A percentile compares a stretch with the other conserved stretches of the same genome.
Evolutionary conservation across 2,113 vertebrate genomes (phyloP).

Genomic region (Nematolebias whitei): DNA sequence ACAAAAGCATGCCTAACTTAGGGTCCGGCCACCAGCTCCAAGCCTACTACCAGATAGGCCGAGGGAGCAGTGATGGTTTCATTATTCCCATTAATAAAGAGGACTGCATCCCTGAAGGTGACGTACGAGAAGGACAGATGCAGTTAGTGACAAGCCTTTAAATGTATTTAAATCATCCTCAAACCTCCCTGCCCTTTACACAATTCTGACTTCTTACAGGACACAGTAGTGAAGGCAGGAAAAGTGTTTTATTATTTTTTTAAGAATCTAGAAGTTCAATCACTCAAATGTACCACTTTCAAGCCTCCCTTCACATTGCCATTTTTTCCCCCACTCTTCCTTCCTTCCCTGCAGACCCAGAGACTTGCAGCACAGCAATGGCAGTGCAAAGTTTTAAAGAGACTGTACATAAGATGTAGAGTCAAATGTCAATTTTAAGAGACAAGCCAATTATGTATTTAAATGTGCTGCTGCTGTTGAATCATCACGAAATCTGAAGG

Average conservation of each 20-base stretch:
- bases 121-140: conserved; percentile 99
- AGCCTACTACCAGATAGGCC: conserved; percentile 97
- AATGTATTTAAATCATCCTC: conserved; percentile 82
- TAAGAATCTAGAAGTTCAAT: conserved; percentile 52
- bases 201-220: conserved; percentile 48
- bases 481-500: conserved; percentile 81
- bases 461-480: conserved; percentile 92
- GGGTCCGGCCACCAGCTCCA: conserved; percentile 93
- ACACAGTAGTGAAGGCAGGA: conserved; percentile 49
- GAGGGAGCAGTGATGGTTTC: conserved; percentile 93
- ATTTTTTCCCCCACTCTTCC: conserved; percentile 36
- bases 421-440: conserved; percentile 92
- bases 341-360: conserved; percentile 55
- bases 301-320: conserved; percentile 26
- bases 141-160: conserved; percentile 99
- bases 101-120: conserved; percentile 92
- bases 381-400: conserved; percentile 73
- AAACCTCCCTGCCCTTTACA: conserved; percentile 32
- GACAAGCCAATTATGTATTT: conserved; percentile 92
- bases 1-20: conserved; percentile 99
- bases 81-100: conserved; percentile 97
- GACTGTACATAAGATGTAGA: conserved; percentile 97
- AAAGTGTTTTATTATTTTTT: conserved; percentile 51
- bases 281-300: conserved; percentile 47
- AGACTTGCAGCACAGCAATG: conserved; percentile 60